Evolutionary conservation across 2,888 invertebrate genomes (phyloP).

Genomic region (Hypsopygia costalis): DNA sequence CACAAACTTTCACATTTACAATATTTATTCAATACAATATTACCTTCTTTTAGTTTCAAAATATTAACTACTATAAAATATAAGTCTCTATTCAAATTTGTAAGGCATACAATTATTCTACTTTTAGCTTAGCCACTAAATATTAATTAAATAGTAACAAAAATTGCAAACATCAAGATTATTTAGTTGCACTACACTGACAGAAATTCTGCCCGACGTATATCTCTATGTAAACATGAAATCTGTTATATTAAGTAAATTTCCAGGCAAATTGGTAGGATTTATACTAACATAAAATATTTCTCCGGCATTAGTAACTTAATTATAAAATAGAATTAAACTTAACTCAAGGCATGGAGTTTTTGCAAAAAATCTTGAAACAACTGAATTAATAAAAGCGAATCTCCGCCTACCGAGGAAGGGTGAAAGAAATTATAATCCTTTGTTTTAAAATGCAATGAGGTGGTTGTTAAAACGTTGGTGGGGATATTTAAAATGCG

Average conservation of each 20-base stretch:
- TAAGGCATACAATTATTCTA: too few species aligned
- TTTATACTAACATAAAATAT: slow-evolving; percentile 15
- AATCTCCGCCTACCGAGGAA: slow-evolving; percentile 45
- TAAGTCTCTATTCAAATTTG: too few species aligned
- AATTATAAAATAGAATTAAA: slow-evolving; percentile 27
- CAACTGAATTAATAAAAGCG: slow-evolving; percentile 71
- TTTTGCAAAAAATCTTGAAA: slow-evolving; percentile 37
- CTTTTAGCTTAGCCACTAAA: too few species aligned
- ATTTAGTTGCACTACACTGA: too few species aligned
- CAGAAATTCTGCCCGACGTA: too few species aligned
- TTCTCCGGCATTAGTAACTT: slow-evolving; percentile 11
- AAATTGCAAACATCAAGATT: too few species aligned
- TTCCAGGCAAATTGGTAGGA: slow-evolving; percentile 18
- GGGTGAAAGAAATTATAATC: slow-evolving; percentile 75
- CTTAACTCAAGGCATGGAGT: slow-evolving; percentile 18
- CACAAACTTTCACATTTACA: too few species aligned
- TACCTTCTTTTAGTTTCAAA: too few species aligned
- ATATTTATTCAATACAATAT: too few species aligned
- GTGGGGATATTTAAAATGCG: slow-evolving; percentile 72
- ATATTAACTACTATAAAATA: too few species aligned
- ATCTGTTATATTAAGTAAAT: slow-evolving; percentile 9
- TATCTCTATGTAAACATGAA: too few species aligned
- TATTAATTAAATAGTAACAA: too few species aligned
- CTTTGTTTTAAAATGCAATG: slow-evolving; percentile 80
- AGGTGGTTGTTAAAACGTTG: slow-evolving; percentile 77